Conservation (phyloP, 2,113 vertebrate species). For the Leptodactylus fuscus region DNA sequence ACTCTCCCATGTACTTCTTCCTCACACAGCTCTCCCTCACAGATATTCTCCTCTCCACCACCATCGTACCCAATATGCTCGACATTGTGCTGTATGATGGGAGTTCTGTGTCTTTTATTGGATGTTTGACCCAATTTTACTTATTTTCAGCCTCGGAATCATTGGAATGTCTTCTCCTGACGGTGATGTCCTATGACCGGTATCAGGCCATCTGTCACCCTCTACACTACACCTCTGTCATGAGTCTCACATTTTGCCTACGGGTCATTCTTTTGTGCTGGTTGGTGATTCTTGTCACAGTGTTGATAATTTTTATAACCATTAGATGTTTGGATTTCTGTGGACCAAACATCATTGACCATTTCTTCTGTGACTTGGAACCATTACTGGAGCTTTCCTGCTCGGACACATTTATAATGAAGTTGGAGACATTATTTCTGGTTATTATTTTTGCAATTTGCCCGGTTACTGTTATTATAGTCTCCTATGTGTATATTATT, state of each 20-base stretch:
- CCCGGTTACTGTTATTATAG: neutral
- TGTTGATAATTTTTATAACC: neutral
- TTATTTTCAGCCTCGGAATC: neutral
- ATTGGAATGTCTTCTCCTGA: conserved; percentile 8
- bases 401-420: conserved; percentile 1
- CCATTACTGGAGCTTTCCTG: conserved; percentile 13
- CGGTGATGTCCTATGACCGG: conserved; percentile 1
- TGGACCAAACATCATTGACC: neutral
- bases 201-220: conserved; percentile 11
- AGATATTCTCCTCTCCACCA: neutral
- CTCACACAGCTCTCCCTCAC: neutral
- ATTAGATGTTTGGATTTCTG: neutral
- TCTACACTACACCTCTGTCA: neutral
- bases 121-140: neutral
- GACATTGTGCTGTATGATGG: neutral
- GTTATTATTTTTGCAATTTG: neutral
- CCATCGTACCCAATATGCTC: neutral
- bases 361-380: conserved; percentile 15
- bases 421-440: neutral
- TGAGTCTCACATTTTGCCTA: neutral
- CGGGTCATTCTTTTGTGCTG: neutral
- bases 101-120: neutral
- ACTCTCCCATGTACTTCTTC: conserved; percentile 14
- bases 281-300: neutral
- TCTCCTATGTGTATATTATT: neutral